Evolutionary conservation across 2,797 vertebrate species (phyloP), one percentile per base, ranked within the genome.

Genomic region (Leuciscus waleckii): DNA sequence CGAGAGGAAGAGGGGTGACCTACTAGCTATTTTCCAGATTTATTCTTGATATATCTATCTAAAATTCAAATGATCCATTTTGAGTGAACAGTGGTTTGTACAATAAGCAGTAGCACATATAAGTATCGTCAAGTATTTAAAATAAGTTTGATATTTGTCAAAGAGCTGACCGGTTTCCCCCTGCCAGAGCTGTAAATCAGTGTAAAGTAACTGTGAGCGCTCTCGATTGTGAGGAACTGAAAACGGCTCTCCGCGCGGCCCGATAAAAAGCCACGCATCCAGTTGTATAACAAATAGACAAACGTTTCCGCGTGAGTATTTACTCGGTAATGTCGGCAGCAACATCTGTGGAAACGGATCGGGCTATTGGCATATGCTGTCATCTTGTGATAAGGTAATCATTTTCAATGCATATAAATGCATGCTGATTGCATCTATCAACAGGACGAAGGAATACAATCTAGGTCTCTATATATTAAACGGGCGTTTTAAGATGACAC

Each of bases 181-280:
- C 32, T 7, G 9, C 16, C 8, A 51, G 21, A n/a, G n/a, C 5
- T 19, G 65, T n/a, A 58, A 23, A 81, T 54, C 13, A 8, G 19
- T 7, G 78, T 16, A 29, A 63, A 58, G 56, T 85, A 35, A 43
- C 77, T 26, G 81, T 39, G 29, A 74, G 46, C 76, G 63, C 81
- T 71, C 70, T 68, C 63, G 89, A 82, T 83, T 81, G 87, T 85
- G 73, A 83, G 87, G 87, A 89, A 87, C 89, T 85, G 88, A 89
- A 87, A 88, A 87, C 82, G 76, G 74, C 35, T 77, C 29, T 49
- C 51, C 49, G 61, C 73, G 56, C 71, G 78, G 85, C 80, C 77
- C 68, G 79, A 67, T 46, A 43, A 73, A 79, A 76, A 68, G 35
- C 74, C 54, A 35, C 16, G 61, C 37, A 14, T 61, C 21, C 65